Conservation (phyloP, 1,140 invertebrate genomes). For the Tyrophagus putrescentiae region DNA sequence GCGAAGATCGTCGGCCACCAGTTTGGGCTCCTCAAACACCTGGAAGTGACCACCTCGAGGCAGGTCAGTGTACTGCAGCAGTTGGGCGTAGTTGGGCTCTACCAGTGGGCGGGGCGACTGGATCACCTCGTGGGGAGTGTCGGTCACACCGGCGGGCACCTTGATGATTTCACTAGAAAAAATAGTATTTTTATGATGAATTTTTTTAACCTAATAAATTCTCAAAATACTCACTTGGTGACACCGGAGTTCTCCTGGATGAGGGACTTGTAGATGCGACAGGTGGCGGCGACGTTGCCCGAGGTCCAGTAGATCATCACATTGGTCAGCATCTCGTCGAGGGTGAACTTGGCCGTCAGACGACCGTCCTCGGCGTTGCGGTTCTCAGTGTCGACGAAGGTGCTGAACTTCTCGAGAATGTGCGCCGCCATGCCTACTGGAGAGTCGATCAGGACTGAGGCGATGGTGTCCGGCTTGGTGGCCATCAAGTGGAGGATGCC, state of each 20-base stretch:
- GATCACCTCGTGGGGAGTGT: constrained; percentile 33
- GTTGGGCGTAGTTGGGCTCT: constrained; percentile 30
- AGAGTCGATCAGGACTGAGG: constrained; percentile 35
- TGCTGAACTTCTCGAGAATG: constrained; percentile 66
- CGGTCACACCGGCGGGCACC: constrained; percentile 34
- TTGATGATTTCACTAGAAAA: constrained; percentile 23
- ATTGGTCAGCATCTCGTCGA: constrained; percentile 67
- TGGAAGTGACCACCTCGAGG: constrained; percentile 63
- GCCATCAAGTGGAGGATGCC: constrained; percentile 64
- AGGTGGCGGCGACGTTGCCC: constrained; percentile 55
- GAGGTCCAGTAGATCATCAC: constrained; percentile 74
- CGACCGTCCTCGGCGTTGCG: constrained; percentile 50
- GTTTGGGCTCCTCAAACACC: constrained; percentile 56
- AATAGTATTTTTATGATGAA: background rate
- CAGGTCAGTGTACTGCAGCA: constrained; percentile 31
- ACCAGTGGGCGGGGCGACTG: constrained; percentile 30
- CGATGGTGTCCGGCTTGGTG: constrained; percentile 77
- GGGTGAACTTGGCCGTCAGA: constrained; percentile 42
- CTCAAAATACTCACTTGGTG: background rate
- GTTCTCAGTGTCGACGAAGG: constrained; percentile 18
- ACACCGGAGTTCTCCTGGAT: background rate
- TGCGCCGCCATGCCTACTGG: constrained; percentile 40
- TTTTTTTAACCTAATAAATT: background rate
- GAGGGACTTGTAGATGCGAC: constrained; percentile 48
- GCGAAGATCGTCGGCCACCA: constrained; percentile 28